Evolutionary conservation across 2,888 invertebrate genomes (phyloP).

Genomic region (Eristalis tenax): DNA sequence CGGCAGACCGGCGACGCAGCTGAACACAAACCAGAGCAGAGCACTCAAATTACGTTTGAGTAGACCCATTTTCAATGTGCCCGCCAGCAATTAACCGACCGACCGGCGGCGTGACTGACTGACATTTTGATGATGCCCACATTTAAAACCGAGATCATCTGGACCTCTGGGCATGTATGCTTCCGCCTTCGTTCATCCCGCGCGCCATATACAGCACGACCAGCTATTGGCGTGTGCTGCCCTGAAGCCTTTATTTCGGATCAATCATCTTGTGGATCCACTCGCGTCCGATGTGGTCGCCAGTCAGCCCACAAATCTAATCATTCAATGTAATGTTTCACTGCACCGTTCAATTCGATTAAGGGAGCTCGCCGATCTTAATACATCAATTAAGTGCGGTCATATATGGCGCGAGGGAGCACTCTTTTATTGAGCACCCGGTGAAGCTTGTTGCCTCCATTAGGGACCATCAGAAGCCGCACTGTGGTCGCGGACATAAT

Average conservation of each 20-base stretch:
- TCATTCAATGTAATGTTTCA: constrained; percentile 55
- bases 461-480: constrained; percentile 57
- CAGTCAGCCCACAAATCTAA: constrained; percentile 49
- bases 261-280: constrained; percentile 41
- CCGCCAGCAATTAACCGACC: constrained; percentile 37
- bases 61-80: constrained; percentile 54
- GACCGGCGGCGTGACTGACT: constrained; percentile 40
- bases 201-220: neutral
- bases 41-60: constrained; percentile 41
- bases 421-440: constrained; percentile 3
- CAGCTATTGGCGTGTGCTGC: neutral
- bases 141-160: constrained; percentile 3
- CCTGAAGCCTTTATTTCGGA: constrained; percentile 26
- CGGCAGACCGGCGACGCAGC: constrained; percentile 9
- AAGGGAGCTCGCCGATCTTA: constrained; percentile 62
- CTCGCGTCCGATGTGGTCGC: constrained; percentile 48
- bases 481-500: constrained; percentile 67
- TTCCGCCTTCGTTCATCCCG: constrained; percentile 21
- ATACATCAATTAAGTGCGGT: constrained; percentile 67
- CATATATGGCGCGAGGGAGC: constrained; percentile 53
- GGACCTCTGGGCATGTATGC: constrained; percentile 24
- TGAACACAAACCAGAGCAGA: neutral
- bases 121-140: constrained; percentile 62
- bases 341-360: constrained; percentile 61
- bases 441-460: constrained; percentile 38